These are phyloP conservation scores for Vicugna pacos DNA, from an alignment of 2,113 vertebrate genomes.

Conservation along the genomic window DNA sequence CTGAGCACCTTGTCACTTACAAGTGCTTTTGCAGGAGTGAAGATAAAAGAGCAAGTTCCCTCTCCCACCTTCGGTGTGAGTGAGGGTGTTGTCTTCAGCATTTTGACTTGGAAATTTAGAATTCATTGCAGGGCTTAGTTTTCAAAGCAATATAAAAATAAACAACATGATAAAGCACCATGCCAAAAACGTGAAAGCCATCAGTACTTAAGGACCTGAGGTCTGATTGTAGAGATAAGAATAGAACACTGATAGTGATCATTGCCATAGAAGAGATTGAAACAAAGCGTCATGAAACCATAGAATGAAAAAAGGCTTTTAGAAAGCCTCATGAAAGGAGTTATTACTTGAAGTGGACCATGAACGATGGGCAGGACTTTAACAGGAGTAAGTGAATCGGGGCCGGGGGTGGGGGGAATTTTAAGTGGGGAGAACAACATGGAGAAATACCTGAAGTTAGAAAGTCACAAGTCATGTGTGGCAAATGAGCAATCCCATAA, in stretches of 20 bases:
- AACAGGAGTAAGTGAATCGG: not conserved
- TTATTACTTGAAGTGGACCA: not conserved
- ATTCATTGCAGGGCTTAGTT: not conserved
- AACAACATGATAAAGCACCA: not conserved
- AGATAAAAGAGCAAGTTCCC: not conserved
- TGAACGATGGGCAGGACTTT: not conserved
- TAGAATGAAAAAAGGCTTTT: not conserved
- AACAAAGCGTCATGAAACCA: not conserved
- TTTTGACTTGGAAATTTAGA: not conserved
- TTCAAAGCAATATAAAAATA: not conserved
- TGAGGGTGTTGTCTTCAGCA: not conserved
- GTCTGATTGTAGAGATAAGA: not conserved
- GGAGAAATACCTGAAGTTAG: not conserved
- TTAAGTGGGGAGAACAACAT: not conserved
- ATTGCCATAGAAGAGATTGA: not conserved
- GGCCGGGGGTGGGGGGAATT: not conserved
- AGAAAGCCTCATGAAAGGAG: not conserved
- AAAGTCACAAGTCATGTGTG: not conserved
- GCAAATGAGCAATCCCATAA: not conserved
- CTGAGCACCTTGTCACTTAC: not conserved
- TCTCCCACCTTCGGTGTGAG: not conserved
- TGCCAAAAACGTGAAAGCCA: not conserved
- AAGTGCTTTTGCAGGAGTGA: not conserved
- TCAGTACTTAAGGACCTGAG: not conserved
- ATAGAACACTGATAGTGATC: not conserved